These are phyloP conservation scores for Plecturocebus donacophilus DNA, from an alignment of 2,113 vertebrate genomes.

Conservation along the genomic window DNA sequence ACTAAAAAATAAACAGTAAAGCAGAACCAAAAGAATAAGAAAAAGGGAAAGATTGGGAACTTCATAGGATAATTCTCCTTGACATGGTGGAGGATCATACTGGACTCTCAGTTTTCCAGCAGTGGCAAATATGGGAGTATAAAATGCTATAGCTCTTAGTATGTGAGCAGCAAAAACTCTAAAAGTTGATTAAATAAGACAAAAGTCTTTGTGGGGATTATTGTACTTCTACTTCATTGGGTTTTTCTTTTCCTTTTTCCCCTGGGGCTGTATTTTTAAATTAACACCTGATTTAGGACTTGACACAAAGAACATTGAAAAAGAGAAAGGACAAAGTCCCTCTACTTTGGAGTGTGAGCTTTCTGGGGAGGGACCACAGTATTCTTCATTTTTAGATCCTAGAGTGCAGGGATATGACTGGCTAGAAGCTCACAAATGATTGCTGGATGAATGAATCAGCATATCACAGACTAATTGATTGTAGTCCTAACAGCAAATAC, in stretches of 20 bases:
- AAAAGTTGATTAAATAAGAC: neutral
- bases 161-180: neutral
- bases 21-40: neutral
- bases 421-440: neutral
- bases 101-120: neutral
- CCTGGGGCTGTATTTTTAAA: neutral
- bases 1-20: neutral
- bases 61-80: neutral
- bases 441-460: neutral
- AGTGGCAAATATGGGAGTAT: neutral
- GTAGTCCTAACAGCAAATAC: neutral
- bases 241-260: neutral
- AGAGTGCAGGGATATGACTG: neutral
- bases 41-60: neutral
- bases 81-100: rapidly evolving
- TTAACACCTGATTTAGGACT: neutral
- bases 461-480: neutral
- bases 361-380: neutral
- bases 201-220: neutral
- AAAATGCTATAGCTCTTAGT: neutral
- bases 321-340: neutral
- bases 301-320: neutral
- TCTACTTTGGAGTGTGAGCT: neutral
- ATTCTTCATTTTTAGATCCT: neutral
- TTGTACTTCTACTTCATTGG: neutral